Percentiles rank a stretch among this genome's conserved stretches.
Conservation (phyloP, 2,888 invertebrate genomes). For the Pandemis cinnamomeana region DNA sequence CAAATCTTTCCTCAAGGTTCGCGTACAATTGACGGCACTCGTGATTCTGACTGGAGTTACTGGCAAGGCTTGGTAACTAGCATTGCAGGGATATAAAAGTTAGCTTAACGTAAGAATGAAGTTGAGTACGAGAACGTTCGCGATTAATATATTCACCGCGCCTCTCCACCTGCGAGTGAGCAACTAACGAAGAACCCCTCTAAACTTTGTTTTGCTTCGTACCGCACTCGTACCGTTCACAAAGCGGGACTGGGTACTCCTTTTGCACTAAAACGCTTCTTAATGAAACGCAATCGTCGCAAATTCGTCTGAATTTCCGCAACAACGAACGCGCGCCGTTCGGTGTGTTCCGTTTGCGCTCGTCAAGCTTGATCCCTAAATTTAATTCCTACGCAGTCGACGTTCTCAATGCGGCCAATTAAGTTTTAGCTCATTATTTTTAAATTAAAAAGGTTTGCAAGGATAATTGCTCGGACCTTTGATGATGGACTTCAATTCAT, state of each 20-base stretch:
- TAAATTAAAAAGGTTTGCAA: conserved; percentile 3
- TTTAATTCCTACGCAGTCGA: conserved; percentile 28
- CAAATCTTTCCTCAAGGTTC: conserved; percentile 7
- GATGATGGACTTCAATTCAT: background rate
- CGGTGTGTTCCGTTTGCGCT: conserved; percentile 20
- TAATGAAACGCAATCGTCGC: conserved; percentile 79
- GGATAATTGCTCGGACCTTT: background rate
- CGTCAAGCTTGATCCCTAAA: conserved; percentile 35
- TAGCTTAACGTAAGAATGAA: conserved; percentile 39
- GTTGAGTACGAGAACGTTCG: conserved; percentile 47
- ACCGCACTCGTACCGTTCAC: conserved; percentile 69
- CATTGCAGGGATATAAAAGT: conserved; percentile 33
- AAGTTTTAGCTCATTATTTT: conserved; percentile 27
- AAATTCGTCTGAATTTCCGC: conserved; percentile 80
- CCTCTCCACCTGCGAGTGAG: conserved; percentile 67
- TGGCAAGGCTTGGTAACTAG: conserved; percentile 18
- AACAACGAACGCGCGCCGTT: conserved; percentile 64
- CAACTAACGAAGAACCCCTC: conserved; percentile 77
- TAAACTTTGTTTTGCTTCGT: conserved; percentile 72
- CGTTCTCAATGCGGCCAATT: conserved; percentile 22
- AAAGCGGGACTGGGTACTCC: conserved; percentile 63
- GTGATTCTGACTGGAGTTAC: background rate
- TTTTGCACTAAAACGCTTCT: conserved; percentile 74
- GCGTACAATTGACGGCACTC: background rate
- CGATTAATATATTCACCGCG: conserved; percentile 55